Evolutionary conservation across 2,113 vertebrate species (phyloP).

Genomic region (Megatriorchis doriae): DNA sequence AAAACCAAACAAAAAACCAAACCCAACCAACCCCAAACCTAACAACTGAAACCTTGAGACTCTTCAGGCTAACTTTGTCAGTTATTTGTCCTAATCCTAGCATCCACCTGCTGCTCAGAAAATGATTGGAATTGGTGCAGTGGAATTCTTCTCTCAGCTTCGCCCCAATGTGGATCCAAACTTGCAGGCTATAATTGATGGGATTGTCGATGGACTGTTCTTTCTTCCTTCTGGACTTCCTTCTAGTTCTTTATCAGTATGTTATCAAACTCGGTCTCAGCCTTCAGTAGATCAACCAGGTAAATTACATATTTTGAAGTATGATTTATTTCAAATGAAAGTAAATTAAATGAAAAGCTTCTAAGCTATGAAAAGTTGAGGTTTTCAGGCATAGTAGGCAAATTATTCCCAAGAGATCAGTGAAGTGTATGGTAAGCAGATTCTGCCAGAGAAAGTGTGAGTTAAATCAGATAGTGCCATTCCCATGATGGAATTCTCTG

Average conservation of each 20-base stretch:
- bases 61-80: neutral
- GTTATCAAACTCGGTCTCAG: constrained; percentile 45
- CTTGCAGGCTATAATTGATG: constrained; percentile 84
- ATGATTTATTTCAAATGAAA: neutral
- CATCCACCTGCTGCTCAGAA: constrained; percentile 84
- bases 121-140: constrained; percentile 86
- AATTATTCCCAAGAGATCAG: neutral
- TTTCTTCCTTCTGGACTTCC: constrained; percentile 80
- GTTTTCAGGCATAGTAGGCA: accelerated
- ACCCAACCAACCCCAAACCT: too few species aligned
- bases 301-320: constrained; percentile 17
- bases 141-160: constrained; percentile 92
- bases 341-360: neutral
- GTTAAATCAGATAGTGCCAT: neutral
- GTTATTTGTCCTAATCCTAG: constrained; percentile 68
- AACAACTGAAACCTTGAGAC: neutral
- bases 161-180: constrained; percentile 82
- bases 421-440: neutral
- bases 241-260: constrained; percentile 33
- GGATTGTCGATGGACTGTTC: constrained; percentile 89
- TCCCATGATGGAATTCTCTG: neutral
- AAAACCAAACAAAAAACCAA: too few species aligned
- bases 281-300: constrained; percentile 60
- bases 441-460: neutral
- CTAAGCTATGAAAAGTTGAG: neutral